A percentile compares a stretch with the other conserved stretches of the same genome.
These are phyloP conservation scores for Dolichotis patagonum DNA, from an alignment of 2,113 vertebrate species.

Conservation along the genomic window DNA sequence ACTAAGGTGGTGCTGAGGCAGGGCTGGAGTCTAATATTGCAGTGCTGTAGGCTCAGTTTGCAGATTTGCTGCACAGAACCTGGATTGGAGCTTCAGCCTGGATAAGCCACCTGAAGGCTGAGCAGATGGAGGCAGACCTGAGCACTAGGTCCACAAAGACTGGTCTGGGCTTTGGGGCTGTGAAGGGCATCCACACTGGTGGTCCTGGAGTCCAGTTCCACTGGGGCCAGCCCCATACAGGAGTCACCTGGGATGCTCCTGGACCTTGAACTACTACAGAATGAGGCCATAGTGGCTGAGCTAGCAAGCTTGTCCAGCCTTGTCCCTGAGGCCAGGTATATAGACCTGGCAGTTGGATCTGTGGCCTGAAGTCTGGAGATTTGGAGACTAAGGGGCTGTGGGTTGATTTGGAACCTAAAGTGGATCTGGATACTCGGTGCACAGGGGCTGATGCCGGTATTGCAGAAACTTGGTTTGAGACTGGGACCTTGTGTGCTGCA, in stretches of 20 bases:
- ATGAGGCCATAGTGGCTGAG: background rate
- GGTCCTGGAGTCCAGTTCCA: background rate
- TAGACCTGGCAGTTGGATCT: background rate
- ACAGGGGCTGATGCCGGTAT: background rate
- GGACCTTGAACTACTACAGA: background rate
- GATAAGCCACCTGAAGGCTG: background rate
- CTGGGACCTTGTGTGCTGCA: background rate
- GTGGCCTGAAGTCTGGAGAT: background rate
- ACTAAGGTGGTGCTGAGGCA: background rate
- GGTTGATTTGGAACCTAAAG: background rate
- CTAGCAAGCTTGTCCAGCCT: background rate
- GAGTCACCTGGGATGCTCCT: background rate
- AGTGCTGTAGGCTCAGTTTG: too few species aligned
- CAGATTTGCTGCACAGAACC: background rate
- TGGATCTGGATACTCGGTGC: background rate
- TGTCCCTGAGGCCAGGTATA: background rate
- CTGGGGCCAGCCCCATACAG: background rate
- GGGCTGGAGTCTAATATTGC: background rate
- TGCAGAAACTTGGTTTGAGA: background rate
- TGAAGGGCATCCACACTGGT: background rate
- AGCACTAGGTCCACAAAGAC: background rate
- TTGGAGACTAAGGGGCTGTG: background rate
- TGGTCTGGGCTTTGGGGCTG: background rate
- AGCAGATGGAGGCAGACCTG: background rate
- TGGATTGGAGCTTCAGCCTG: background rate